A percentile compares a stretch with the other conserved stretches of the same genome.
Evolutionary conservation across 2,888 invertebrate genomes (phyloP).

Genomic region (Papilio gigon): DNA sequence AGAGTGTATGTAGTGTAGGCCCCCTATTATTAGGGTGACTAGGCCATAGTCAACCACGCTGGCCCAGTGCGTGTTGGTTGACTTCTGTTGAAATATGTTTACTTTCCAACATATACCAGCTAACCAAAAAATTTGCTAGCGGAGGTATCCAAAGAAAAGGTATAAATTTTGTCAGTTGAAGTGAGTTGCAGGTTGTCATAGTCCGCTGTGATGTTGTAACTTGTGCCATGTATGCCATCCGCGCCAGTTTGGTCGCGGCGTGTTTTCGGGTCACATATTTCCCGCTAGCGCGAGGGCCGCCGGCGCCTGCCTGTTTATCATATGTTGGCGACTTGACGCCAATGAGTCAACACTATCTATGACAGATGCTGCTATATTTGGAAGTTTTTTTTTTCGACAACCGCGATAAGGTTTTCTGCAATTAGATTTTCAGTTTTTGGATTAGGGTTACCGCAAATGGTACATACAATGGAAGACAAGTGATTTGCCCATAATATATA

Average conservation of each 20-base stretch:
- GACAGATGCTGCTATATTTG: constrained; percentile 29
- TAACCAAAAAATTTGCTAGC: too few species aligned
- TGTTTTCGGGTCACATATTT: constrained; percentile 28
- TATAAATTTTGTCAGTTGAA: too few species aligned
- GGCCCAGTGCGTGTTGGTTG: too few species aligned
- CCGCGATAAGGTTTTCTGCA: background rate
- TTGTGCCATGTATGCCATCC: constrained; percentile 17
- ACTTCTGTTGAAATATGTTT: too few species aligned
- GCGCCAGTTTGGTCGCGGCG: constrained; percentile 15
- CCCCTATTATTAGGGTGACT: too few species aligned
- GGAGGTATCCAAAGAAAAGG: too few species aligned
- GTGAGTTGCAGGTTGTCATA: background rate
- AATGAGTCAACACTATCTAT: constrained; percentile 30
- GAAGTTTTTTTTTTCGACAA: constrained; percentile 3
- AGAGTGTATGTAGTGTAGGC: too few species aligned
- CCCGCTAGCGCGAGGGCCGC: constrained; percentile 5
- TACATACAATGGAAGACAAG: background rate
- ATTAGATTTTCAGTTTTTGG: constrained; percentile 11
- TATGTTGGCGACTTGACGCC: constrained; percentile 24
- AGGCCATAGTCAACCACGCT: too few species aligned
- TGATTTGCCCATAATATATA: background rate
- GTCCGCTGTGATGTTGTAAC: background rate
- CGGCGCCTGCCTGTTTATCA: constrained; percentile 25
- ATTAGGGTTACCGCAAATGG: background rate
- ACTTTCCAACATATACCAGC: too few species aligned